A percentile compares a stretch with the other conserved stretches of the same genome.
Evolutionary conservation across 2,797 vertebrate genomes (phyloP).

Genomic region (Pseudochaenichthys georgianus): DNA sequence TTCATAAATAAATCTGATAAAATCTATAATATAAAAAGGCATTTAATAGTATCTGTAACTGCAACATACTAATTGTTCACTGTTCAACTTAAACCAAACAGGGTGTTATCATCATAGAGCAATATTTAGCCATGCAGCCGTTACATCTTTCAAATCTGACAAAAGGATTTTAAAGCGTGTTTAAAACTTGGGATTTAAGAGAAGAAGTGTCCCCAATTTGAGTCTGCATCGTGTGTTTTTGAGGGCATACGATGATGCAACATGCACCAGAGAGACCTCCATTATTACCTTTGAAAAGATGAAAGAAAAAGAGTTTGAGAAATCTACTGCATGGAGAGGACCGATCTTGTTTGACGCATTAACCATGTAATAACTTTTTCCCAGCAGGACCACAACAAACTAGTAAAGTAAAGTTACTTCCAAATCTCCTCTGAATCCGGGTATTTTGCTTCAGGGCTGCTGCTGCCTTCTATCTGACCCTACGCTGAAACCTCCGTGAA

Average conservation of each 20-base stretch:
- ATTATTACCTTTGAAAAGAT: not conserved
- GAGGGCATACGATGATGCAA: not conserved
- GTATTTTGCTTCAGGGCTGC: constrained; percentile 25
- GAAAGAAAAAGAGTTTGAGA: not conserved
- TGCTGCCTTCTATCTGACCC: constrained; percentile 51
- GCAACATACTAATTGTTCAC: too few species aligned
- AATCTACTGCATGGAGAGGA: constrained; percentile 2
- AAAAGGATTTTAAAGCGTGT: too few species aligned
- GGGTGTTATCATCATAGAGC: too few species aligned
- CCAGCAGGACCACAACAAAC: constrained; percentile 23
- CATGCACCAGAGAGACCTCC: not conserved
- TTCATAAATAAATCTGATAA: too few species aligned
- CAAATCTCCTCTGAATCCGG: constrained; percentile 17
- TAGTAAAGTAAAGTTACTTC: constrained; percentile 14
- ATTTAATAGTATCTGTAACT: too few species aligned
- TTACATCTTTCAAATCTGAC: too few species aligned
- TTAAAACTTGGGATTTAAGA: not conserved
- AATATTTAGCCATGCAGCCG: too few species aligned
- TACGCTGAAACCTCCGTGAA: constrained; percentile 19
- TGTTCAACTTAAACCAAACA: too few species aligned
- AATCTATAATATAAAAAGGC: too few species aligned
- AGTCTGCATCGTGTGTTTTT: not conserved
- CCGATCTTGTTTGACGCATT: constrained; percentile 16
- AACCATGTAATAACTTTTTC: constrained; percentile 23
- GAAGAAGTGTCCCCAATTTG: too few species aligned